These are phyloP conservation scores for Dipodomys spectabilis DNA, from an alignment of 2,113 vertebrate genomes.

Conservation along the genomic window DNA sequence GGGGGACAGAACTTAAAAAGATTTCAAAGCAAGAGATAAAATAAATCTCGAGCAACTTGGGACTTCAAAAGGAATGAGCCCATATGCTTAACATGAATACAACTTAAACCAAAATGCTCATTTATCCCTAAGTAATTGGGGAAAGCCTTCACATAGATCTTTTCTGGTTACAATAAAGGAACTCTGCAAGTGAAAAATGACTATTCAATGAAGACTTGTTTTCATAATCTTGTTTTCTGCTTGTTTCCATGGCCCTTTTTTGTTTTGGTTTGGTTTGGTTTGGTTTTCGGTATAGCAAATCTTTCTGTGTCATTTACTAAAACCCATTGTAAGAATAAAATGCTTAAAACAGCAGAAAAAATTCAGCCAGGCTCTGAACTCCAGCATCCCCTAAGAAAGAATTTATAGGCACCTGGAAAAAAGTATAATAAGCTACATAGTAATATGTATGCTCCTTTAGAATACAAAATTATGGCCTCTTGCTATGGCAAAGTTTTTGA, in stretches of 20 bases:
- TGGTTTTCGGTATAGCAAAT: constrained; percentile 43
- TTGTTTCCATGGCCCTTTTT: constrained; percentile 52
- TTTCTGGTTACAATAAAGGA: constrained; percentile 33
- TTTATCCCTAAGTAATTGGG: background rate
- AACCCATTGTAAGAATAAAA: constrained; percentile 68
- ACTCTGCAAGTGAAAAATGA: constrained; percentile 66
- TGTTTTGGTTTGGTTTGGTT: too few species aligned
- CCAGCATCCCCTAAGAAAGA: background rate
- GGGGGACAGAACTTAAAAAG: too few species aligned
- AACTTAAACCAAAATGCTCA: constrained; percentile 13
- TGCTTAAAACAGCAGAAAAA: constrained; percentile 32
- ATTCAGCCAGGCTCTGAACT: constrained; percentile 17
- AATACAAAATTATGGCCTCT: constrained; percentile 43
- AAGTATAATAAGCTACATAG: background rate
- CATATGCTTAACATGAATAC: background rate
- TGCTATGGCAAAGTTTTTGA: constrained; percentile 52
- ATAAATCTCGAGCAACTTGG: background rate
- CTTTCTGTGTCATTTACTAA: constrained; percentile 61
- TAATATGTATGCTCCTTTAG: background rate
- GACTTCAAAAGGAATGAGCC: background rate
- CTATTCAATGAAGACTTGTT: constrained; percentile 71
- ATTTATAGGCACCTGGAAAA: constrained; percentile 38
- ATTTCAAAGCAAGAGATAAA: background rate
- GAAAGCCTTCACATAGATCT: background rate
- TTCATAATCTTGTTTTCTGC: constrained; percentile 68